A percentile compares a stretch with the other conserved stretches of the same genome.
Conservation (phyloP, 64 coral and sea anemone species). For the Hydrozoanthus tunicans region DNA sequence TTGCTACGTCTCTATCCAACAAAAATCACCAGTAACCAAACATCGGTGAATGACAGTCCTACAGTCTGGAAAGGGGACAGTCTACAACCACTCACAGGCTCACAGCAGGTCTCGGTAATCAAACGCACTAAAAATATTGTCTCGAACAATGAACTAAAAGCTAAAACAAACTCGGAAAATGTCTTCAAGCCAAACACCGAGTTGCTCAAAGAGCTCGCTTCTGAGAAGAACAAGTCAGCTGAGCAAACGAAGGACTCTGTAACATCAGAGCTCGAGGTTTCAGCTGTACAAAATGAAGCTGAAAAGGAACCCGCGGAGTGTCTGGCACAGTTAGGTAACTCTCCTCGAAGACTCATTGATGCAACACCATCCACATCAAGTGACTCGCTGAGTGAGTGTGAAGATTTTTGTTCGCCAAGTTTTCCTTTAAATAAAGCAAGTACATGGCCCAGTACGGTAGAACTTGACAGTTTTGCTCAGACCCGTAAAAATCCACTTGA, state of each 20-base stretch:
- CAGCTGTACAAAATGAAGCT: neutral
- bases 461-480: neutral
- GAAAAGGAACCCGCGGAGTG: neutral
- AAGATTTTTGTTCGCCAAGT: neutral
- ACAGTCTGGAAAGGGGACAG: neutral
- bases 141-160: neutral
- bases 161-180: neutral
- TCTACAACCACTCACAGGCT: neutral
- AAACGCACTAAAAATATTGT: neutral
- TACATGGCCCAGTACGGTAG: neutral
- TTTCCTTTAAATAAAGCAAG: neutral
- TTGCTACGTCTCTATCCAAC: conserved; percentile 21
- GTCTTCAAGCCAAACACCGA: neutral
- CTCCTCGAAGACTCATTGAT: neutral
- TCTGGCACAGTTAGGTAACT: neutral
- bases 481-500: too few relatives aligned
- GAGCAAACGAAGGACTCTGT: neutral
- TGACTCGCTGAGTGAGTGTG: neutral
- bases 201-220: neutral
- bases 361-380: neutral
- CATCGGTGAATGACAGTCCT: neutral
- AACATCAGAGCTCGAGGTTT: neutral
- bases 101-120: conserved; percentile 17
- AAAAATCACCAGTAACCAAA: neutral
- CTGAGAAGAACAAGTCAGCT: neutral